phyloP scores from a whole-genome alignment of 1,140 invertebrate genomes.

The Leptinotarsa texana region DNA sequence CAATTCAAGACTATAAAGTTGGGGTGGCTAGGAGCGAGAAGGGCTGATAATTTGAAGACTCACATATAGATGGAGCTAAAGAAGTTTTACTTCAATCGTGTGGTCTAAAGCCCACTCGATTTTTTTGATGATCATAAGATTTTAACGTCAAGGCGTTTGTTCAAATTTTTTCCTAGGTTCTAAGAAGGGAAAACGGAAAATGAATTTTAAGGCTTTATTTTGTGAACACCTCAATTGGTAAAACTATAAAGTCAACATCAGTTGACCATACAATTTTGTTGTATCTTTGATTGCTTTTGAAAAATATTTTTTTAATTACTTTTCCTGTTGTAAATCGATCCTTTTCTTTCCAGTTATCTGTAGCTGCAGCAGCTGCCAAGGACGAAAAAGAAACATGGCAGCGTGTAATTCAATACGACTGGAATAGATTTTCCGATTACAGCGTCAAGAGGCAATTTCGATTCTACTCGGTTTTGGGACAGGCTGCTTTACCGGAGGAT shows the following conservation, averaged over 20 bases:
- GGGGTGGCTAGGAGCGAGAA: too few relatives aligned
- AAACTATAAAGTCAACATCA: neutral
- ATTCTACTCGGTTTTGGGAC: constrained; percentile 46
- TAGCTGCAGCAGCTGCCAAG: constrained; percentile 41
- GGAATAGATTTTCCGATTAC: constrained; percentile 39
- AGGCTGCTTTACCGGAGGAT: constrained; percentile 70
- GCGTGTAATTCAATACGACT: constrained; percentile 40
- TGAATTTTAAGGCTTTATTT: too few relatives aligned
- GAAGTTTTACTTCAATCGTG: too few relatives aligned
- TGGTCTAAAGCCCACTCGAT: too few relatives aligned
- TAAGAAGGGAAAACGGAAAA: too few relatives aligned
- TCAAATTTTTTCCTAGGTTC: too few relatives aligned
- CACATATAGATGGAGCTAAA: too few relatives aligned
- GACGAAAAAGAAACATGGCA: constrained; percentile 42
- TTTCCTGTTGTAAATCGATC: neutral
- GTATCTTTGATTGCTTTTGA: neutral
- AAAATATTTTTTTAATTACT: neutral
- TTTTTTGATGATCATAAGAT: too few relatives aligned
- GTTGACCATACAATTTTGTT: neutral
- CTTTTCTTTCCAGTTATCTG: constrained; percentile 32
- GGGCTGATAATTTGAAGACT: too few relatives aligned
- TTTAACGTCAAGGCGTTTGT: too few relatives aligned
- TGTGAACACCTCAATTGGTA: too few relatives aligned
- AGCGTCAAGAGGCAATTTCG: constrained; percentile 42
- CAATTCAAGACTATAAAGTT: too few relatives aligned